Conservation (phyloP, 2,888 invertebrate genomes). For the Drosophila parthenogenetica region DNA sequence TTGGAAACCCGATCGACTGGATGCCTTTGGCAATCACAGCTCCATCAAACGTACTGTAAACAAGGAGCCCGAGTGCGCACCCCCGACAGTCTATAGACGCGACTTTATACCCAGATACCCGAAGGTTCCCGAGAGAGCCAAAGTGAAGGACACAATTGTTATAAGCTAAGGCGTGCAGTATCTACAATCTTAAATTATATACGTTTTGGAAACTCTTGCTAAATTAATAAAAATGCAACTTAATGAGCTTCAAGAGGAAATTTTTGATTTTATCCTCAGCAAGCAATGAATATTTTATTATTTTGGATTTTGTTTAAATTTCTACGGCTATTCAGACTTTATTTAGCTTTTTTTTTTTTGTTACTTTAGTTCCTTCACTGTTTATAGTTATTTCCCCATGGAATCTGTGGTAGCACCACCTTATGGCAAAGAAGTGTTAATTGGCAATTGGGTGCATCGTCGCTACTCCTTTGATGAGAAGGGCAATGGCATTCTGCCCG, state of each 20-base stretch:
- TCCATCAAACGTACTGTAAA: neutral
- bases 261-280: no score
- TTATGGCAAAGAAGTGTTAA: slow-evolving; percentile 49
- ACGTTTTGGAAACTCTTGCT: no score
- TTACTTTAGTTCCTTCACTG: neutral
- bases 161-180: neutral
- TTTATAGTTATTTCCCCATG: neutral
- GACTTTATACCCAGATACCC: slow-evolving; percentile 8
- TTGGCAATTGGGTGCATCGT: slow-evolving; percentile 67
- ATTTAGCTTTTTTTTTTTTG: slow-evolving; percentile 6
- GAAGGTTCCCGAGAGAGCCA: neutral
- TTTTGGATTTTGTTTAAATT: slow-evolving; percentile 12
- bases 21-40: slow-evolving; percentile 37
- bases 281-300: neutral
- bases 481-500: slow-evolving; percentile 58
- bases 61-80: slow-evolving; percentile 11
- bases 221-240: no score
- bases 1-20: slow-evolving; percentile 29
- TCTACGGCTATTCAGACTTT: neutral
- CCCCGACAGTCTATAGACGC: slow-evolving; percentile 29
- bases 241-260: no score
- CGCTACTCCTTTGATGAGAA: slow-evolving; percentile 44
- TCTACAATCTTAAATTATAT: no score
- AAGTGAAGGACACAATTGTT: slow-evolving; percentile 27
- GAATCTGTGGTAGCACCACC: slow-evolving; percentile 29